Conservation (phyloP, 2,797 vertebrate species). For the Petrocephalus schoutedeni region DNA sequence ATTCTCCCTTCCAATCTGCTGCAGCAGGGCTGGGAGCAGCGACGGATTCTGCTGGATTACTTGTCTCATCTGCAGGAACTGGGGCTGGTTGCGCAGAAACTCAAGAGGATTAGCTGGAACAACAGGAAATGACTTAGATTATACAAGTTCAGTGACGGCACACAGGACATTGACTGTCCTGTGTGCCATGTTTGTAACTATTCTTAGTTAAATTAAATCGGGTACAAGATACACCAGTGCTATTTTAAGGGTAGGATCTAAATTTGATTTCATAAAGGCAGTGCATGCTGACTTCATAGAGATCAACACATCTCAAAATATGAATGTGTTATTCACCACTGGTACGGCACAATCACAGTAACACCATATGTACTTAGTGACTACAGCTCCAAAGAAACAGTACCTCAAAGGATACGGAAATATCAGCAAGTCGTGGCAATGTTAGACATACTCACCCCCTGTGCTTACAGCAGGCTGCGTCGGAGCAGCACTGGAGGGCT, state of each 20-base stretch:
- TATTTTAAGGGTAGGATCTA: neutral
- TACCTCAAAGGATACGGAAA: neutral
- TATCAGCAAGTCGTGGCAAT: neutral
- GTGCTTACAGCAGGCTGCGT: constrained; percentile 51
- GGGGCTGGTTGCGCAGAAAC: constrained; percentile 88
- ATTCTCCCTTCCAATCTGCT: constrained; percentile 91
- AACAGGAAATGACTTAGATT: neutral
- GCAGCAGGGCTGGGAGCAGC: constrained; percentile 82
- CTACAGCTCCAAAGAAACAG: neutral
- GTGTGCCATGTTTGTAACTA: neutral
- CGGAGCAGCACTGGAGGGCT: constrained; percentile 49
- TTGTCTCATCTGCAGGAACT: constrained; percentile 93
- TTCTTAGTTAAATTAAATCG: neutral
- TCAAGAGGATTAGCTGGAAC: constrained; percentile 79
- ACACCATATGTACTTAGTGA: neutral
- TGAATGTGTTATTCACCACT: neutral
- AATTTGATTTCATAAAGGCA: neutral
- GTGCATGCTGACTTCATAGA: neutral
- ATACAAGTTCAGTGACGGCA: neutral
- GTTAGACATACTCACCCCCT: constrained; percentile 63
- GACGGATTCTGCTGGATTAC: constrained; percentile 93
- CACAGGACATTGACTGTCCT: neutral
- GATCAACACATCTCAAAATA: neutral
- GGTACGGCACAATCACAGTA: neutral
- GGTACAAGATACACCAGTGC: neutral